phyloP scores from a whole-genome alignment of 2,797 vertebrate species.

The Echiichthys vipera region DNA sequence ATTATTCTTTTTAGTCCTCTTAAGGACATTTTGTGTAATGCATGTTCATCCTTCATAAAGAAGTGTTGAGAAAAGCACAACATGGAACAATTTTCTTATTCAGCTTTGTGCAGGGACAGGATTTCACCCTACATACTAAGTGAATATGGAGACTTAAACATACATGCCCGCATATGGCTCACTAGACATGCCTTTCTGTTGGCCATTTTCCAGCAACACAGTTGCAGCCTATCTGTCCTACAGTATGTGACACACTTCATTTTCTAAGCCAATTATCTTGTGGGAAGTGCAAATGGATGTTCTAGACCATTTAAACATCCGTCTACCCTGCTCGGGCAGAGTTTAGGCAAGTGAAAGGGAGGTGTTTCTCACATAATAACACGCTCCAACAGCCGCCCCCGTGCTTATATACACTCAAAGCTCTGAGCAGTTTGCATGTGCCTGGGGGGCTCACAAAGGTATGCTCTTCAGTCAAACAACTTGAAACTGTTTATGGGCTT shows the following conservation, averaged over 20 bases:
- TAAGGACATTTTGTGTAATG: neutral
- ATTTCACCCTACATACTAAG: neutral
- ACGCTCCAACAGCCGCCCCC: constrained; percentile 65
- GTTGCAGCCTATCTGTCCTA: neutral
- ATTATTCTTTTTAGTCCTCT: neutral
- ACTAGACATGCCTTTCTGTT: neutral
- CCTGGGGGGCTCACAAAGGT: constrained; percentile 16
- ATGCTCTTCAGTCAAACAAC: constrained; percentile 20
- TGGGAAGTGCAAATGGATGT: constrained; percentile 30
- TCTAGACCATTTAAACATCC: constrained; percentile 50
- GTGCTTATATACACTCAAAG: constrained; percentile 10
- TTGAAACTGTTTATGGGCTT: constrained; percentile 7
- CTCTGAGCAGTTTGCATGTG: constrained; percentile 15
- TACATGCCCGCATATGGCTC: neutral
- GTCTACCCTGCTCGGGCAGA: constrained; percentile 26
- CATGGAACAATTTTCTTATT: neutral
- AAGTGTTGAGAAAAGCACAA: neutral
- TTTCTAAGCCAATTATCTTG: neutral
- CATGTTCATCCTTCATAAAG: neutral
- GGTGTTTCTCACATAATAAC: constrained; percentile 40
- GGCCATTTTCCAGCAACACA: neutral
- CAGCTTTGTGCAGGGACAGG: neutral
- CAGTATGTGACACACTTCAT: neutral
- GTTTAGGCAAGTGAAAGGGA: constrained; percentile 28
- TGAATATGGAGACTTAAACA: constrained; percentile 1